Percentiles rank a stretch among this genome's conserved stretches.
These are phyloP conservation scores for Tapera naevia DNA, from an alignment of 2,797 vertebrate species.

Conservation along the genomic window DNA sequence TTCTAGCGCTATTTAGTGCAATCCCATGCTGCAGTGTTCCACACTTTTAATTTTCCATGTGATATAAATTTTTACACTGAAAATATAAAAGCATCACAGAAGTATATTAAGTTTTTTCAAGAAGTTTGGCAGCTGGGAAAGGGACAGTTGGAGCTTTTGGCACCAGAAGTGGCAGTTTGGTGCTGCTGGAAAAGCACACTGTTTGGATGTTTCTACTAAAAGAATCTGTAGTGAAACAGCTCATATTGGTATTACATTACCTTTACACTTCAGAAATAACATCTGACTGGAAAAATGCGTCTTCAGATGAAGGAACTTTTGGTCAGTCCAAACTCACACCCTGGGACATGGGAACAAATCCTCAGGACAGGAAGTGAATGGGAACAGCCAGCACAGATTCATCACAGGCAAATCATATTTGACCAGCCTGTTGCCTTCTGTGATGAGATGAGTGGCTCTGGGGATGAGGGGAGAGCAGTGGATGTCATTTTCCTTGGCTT, in stretches of 20 bases:
- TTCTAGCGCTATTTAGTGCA: background rate
- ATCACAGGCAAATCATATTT: background rate
- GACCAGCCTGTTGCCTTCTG: background rate
- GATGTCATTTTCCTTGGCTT: background rate
- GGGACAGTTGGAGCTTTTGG: conserved; percentile 51
- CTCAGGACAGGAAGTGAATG: background rate
- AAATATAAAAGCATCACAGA: background rate
- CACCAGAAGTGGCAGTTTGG: background rate
- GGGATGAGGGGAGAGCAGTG: background rate
- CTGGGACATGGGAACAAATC: background rate
- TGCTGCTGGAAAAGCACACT: conserved; percentile 5
- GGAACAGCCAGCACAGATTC: background rate
- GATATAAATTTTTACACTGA: background rate
- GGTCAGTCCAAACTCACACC: background rate
- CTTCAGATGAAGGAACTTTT: background rate
- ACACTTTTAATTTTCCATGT: background rate
- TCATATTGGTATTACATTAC: background rate
- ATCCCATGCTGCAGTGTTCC: background rate
- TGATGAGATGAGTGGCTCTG: background rate
- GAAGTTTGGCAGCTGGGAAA: conserved; percentile 11
- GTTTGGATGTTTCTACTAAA: conserved; percentile 19
- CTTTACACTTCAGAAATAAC: background rate
- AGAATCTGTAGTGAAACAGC: background rate
- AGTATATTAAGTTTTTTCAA: background rate
- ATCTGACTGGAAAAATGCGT: background rate